Percentiles rank a stretch among this genome's conserved stretches.
phyloP scores from a whole-genome alignment of 2,888 invertebrate genomes.

The Hipparchia sbordonii region DNA sequence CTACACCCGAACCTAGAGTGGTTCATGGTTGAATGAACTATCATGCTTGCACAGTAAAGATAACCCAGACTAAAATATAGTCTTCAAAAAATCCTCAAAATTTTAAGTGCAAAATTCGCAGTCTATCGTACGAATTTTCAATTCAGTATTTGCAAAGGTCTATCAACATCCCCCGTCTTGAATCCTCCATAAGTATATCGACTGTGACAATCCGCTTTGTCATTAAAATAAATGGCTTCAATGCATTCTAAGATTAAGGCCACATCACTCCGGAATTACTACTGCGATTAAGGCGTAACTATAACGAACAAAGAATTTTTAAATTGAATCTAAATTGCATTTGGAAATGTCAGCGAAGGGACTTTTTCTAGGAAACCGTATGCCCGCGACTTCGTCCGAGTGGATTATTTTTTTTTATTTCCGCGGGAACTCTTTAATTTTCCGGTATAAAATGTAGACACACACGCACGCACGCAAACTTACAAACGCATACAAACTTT shows the following conservation, averaged over 20 bases:
- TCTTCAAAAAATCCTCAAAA: not conserved
- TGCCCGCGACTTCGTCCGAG: too few relatives aligned
- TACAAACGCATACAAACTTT: too few relatives aligned
- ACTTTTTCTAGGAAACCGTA: too few relatives aligned
- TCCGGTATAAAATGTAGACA: too few relatives aligned
- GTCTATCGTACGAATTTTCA: slow-evolving; percentile 11
- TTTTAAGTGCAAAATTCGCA: not conserved
- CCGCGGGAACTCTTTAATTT: too few relatives aligned
- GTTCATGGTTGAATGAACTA: too few relatives aligned
- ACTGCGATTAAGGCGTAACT: not conserved
- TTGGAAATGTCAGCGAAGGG: too few relatives aligned
- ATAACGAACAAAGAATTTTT: not conserved
- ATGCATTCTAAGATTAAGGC: not conserved
- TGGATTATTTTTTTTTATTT: too few relatives aligned
- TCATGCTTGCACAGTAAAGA: not conserved
- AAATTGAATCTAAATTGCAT: too few relatives aligned
- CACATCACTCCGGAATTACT: not conserved
- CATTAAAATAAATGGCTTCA: slow-evolving; percentile 26
- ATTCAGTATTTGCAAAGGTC: not conserved
- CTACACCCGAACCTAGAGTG: not conserved
- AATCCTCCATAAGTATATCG: slow-evolving; percentile 12
- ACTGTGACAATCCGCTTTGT: slow-evolving; percentile 22
- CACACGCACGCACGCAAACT: too few relatives aligned
- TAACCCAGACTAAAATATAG: not conserved
- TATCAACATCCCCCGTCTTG: not conserved